Evolutionary conservation across 2,888 invertebrate species (phyloP).

Genomic region (Parochlus steinenii): DNA sequence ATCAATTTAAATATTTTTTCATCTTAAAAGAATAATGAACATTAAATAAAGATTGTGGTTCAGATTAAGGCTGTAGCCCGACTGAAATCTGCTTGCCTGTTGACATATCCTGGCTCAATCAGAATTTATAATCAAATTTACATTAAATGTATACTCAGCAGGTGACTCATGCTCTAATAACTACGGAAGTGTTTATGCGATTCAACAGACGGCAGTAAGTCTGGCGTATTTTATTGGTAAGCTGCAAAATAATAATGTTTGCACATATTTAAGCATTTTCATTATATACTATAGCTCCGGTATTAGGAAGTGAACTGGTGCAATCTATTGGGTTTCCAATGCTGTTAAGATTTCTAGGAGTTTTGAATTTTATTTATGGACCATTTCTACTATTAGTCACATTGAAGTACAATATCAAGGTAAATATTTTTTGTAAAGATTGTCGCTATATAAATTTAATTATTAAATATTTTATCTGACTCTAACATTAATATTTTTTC

Average conservation of each 20-base stretch:
- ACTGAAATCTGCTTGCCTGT: too few species aligned
- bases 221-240: constrained; percentile 62
- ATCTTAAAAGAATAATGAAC: too few species aligned
- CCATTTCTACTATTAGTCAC: constrained; percentile 40
- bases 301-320: constrained; percentile 55
- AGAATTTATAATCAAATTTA: too few species aligned
- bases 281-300: constrained; percentile 39
- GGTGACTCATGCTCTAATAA: too few species aligned
- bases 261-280: not conserved
- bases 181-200: constrained; percentile 66
- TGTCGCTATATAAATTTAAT: constrained; percentile 2
- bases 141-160: too few species aligned
- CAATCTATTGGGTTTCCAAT: constrained; percentile 52
- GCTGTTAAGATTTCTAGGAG: constrained; percentile 54
- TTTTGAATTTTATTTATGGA: constrained; percentile 49
- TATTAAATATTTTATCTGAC: constrained; percentile 14
- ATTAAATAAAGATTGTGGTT: too few species aligned
- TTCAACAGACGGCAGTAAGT: constrained; percentile 68
- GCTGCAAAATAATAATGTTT: constrained; percentile 11
- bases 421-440: constrained; percentile 12
- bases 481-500: constrained; percentile 14
- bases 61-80: too few species aligned
- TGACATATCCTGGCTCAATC: too few species aligned
- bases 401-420: constrained; percentile 15
- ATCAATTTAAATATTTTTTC: not conserved